Evolutionary conservation across 1,140 invertebrate species (phyloP), one percentile per base, ranked within the genome.

Genomic region (Megathymus violae): DNA sequence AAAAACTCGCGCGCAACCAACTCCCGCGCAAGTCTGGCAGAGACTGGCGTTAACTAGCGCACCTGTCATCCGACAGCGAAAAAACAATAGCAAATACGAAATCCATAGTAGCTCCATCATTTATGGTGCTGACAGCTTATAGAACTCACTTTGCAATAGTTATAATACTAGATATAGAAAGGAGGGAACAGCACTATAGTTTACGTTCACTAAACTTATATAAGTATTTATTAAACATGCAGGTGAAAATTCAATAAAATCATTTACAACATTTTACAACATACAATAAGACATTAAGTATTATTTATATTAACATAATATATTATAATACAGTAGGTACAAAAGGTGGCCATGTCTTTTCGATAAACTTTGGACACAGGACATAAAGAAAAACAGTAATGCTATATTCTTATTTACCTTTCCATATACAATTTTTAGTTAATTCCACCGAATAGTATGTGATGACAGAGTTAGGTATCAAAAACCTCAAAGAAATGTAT

Each of bases 11-110:
- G 66, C 73, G 60, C 79, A 69, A 64, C 69, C 78, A 52, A 69
- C 76, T 80, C 78, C 17, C 27, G 74, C 80, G 78, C 80, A 73
- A 16, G 74, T 69, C 65, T 22, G 40, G 11, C 47, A 64, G 71
- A 61, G 78, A 85, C 82, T 85, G 80, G 71, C 62, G 61, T 65
- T 22, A 47, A 47, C 41, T 64, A 50, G 62, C 75, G 67, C 81
- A 80, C 80, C 82, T 82, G 82, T 79, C 76, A 69, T 69, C 46
- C 38, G 62, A 67, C 56, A 52, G 60, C 17, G 69, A 78, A 78
- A 79, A 81, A 82, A 82, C 78, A 82, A 82, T 81, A 79, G 74
- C 75, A 81, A 79, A 76, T 71, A 82, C 61, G 68, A 74, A 60
- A 66, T 56, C 56, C 65, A 65, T 69, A 76, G 67, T 74, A 74